Conservation (phyloP, 2,888 invertebrate genomes). For the Parochlus steinenii region DNA sequence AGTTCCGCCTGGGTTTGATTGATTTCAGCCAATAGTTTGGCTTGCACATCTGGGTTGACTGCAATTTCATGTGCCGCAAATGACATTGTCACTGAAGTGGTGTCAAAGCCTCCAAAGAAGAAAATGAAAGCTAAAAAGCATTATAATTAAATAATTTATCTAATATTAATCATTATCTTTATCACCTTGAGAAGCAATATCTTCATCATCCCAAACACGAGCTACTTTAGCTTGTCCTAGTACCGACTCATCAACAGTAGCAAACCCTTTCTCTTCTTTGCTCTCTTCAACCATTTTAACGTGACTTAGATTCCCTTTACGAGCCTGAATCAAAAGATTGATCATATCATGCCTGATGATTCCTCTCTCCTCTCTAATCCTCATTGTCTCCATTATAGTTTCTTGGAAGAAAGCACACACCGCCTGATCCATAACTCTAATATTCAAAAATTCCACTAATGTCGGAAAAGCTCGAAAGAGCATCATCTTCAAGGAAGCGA, state of each 20-base stretch:
- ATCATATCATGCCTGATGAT: slow-evolving; percentile 36
- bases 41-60: slow-evolving; percentile 33
- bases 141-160: too few relatives aligned
- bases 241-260: slow-evolving; percentile 19
- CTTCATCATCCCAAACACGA: slow-evolving; percentile 29
- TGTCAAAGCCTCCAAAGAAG: slow-evolving; percentile 33
- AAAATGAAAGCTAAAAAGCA: slow-evolving; percentile 32
- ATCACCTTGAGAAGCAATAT: slow-evolving; percentile 40
- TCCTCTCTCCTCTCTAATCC: slow-evolving; percentile 24
- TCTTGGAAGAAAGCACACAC: slow-evolving; percentile 25
- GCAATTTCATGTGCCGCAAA: slow-evolving; percentile 37
- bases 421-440: slow-evolving; percentile 18
- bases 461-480: slow-evolving; percentile 1
- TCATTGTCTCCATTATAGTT: slow-evolving; percentile 28
- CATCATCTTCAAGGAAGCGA: slow-evolving; percentile 19
- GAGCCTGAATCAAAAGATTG: slow-evolving; percentile 36
- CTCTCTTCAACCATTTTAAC: slow-evolving; percentile 13
- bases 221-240: slow-evolving; percentile 15
- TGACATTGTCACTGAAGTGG: slow-evolving; percentile 34
- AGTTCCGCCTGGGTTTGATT: slow-evolving; percentile 27
- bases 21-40: slow-evolving; percentile 33
- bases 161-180: too few relatives aligned
- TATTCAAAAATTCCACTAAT: slow-evolving; percentile 15
- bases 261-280: slow-evolving; percentile 18
- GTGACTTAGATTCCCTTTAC: slow-evolving; percentile 23